A percentile compares a stretch with the other conserved stretches of the same genome.
Conservation (phyloP, 1,140 invertebrate genomes). For the Drosophila ercepeae region DNA sequence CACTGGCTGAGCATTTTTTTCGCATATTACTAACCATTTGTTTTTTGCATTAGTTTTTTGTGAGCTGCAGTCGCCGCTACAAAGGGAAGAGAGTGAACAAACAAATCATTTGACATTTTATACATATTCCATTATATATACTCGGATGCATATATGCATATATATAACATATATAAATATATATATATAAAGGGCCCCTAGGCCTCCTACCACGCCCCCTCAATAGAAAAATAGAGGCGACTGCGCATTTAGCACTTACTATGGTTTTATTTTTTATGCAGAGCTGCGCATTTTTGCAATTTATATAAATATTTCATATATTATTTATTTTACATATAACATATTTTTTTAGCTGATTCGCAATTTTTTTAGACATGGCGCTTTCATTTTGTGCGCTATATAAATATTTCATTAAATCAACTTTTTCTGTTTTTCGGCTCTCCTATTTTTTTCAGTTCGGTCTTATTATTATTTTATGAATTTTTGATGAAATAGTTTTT, state of each 20-base stretch:
- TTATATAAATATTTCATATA: constrained; percentile 82
- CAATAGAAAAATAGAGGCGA: constrained; percentile 77
- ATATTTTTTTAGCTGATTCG: constrained; percentile 47
- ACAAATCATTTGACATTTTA: constrained; percentile 71
- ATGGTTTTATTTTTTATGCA: constrained; percentile 60
- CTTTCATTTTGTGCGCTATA: constrained; percentile 60
- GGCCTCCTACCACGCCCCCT: constrained; percentile 23
- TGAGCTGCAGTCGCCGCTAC: constrained; percentile 26
- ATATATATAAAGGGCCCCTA: constrained; percentile 16
- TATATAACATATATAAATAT: constrained; percentile 27
- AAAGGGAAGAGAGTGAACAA: constrained; percentile 18
- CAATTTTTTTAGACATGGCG: constrained; percentile 18
- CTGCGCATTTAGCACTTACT: constrained; percentile 70
- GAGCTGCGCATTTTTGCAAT: constrained; percentile 73
- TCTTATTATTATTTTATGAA: constrained; percentile 70
- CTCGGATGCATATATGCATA: constrained; percentile 27
- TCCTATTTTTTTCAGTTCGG: constrained; percentile 24
- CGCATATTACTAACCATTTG: constrained; percentile 72
- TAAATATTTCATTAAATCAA: constrained; percentile 79
- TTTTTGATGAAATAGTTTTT: constrained; percentile 80
- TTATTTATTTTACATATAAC: constrained; percentile 78
- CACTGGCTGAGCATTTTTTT: constrained; percentile 42
- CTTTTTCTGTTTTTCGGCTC: constrained; percentile 55
- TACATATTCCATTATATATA: constrained; percentile 64
- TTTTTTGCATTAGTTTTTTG: constrained; percentile 77